Conservation (phyloP, 2,888 invertebrate species). For the Callinectes sapidus region DNA sequence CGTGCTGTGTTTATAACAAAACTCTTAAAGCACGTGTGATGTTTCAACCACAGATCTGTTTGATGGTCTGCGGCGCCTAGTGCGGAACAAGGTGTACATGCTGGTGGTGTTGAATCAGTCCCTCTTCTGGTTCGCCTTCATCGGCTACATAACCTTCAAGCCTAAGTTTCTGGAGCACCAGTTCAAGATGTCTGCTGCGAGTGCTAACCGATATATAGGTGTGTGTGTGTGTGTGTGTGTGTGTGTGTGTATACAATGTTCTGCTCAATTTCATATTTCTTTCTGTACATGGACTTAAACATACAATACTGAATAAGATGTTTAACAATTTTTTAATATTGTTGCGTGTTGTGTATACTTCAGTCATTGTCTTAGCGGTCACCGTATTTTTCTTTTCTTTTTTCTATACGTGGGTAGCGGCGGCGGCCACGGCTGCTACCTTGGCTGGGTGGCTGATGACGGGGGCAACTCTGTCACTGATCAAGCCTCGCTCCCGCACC, state of each 20-base stretch:
- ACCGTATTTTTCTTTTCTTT: background rate
- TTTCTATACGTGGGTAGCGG: conserved; percentile 33
- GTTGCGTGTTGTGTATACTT: background rate
- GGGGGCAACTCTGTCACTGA: conserved; percentile 49
- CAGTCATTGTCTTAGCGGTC: background rate
- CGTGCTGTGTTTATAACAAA: too few species aligned
- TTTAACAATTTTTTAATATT: background rate
- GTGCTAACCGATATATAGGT: conserved; percentile 68
- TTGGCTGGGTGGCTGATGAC: conserved; percentile 66
- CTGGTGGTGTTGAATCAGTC: conserved; percentile 57
- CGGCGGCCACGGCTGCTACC: conserved; percentile 55
- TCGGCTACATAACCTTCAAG: conserved; percentile 68
- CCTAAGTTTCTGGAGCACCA: conserved; percentile 67
- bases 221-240: conserved; percentile 15
- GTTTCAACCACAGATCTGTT: background rate
- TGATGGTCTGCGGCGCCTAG: conserved; percentile 42
- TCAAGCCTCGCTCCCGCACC: conserved; percentile 49
- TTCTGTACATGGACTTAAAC: too few species aligned
- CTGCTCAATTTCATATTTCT: background rate
- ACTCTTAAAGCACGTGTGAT: too few species aligned
- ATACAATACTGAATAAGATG: too few species aligned
- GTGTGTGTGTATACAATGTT: background rate
- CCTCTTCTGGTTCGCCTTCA: conserved; percentile 65
- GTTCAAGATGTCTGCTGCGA: conserved; percentile 66
- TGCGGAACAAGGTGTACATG: conserved; percentile 55